These are phyloP conservation scores for Hirtodrosophila cameraria DNA, from an alignment of 2,888 invertebrate genomes.

Conservation along the genomic window DNA sequence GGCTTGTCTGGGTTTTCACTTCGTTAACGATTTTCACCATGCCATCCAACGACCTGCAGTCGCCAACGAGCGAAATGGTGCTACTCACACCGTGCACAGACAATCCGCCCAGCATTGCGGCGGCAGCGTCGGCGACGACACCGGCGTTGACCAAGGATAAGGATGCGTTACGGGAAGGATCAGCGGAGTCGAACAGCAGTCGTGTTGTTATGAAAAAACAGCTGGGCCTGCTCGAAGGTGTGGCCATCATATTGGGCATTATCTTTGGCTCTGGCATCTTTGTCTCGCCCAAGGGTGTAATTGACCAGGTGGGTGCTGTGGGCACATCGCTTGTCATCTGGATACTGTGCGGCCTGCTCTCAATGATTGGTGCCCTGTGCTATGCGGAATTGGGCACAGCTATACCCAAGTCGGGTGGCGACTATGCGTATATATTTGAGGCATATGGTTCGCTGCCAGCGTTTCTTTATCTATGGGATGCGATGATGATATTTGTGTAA, in stretches of 20 bases:
- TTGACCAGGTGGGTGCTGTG: constrained; percentile 94
- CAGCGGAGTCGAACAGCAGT: constrained; percentile 66
- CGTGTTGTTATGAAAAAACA: constrained; percentile 93
- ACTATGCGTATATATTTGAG: constrained; percentile 97
- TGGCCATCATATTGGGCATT: constrained; percentile 96
- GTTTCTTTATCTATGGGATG: constrained; percentile 98
- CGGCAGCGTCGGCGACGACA: constrained; percentile 1
- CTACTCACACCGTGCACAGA: constrained; percentile 82
- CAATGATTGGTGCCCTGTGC: constrained; percentile 97
- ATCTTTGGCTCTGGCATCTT: constrained; percentile 98
- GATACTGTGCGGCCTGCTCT: constrained; percentile 94
- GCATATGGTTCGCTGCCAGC: constrained; percentile 96
- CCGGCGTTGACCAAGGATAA: constrained; percentile 17
- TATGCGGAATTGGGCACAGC: constrained; percentile 95
- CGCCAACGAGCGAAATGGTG: constrained; percentile 83
- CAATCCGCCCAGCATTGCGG: constrained; percentile 49
- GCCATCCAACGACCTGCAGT: constrained; percentile 73
- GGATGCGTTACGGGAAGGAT: constrained; percentile 61
- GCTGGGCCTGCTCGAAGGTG: constrained; percentile 94
- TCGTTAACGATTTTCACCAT: constrained; percentile 53
- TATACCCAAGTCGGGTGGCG: constrained; percentile 97
- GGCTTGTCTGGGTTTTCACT: too few relatives aligned
- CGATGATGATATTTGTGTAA: constrained; percentile 98
- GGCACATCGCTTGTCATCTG: constrained; percentile 95
- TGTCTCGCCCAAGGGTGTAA: constrained; percentile 96